phyloP scores from a whole-genome alignment of 2,113 vertebrate genomes.

The Crotalus tigris region DNA sequence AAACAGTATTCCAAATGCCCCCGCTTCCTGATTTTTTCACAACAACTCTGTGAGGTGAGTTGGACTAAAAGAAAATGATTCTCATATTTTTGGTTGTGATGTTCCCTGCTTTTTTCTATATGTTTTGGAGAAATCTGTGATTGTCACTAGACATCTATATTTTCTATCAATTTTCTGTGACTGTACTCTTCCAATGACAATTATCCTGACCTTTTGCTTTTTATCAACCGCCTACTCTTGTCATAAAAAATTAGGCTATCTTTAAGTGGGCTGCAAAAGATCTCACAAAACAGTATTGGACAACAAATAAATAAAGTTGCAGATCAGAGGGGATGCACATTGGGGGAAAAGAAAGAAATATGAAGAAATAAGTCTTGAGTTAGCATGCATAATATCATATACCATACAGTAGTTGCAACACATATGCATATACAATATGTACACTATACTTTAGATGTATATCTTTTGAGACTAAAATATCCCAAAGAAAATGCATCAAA shows the following conservation, averaged over 20 bases:
- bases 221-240: neutral
- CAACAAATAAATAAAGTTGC: neutral
- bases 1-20: neutral
- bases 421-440: neutral
- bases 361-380: neutral
- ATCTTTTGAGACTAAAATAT: neutral
- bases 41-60: neutral
- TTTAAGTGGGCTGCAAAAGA: neutral
- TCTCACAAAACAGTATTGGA: neutral
- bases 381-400: neutral
- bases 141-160: neutral
- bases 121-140: neutral
- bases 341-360: neutral
- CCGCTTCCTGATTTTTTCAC: neutral
- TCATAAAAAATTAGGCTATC: neutral
- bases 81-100: neutral
- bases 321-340: neutral
- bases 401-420: neutral
- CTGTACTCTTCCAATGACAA: neutral
- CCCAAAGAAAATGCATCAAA: neutral
- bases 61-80: neutral
- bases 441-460: neutral
- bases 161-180: neutral
- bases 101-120: neutral
- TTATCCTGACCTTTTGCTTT: neutral